Conservation (phyloP, 2,888 invertebrate species). For the Stomorhina lunata region DNA sequence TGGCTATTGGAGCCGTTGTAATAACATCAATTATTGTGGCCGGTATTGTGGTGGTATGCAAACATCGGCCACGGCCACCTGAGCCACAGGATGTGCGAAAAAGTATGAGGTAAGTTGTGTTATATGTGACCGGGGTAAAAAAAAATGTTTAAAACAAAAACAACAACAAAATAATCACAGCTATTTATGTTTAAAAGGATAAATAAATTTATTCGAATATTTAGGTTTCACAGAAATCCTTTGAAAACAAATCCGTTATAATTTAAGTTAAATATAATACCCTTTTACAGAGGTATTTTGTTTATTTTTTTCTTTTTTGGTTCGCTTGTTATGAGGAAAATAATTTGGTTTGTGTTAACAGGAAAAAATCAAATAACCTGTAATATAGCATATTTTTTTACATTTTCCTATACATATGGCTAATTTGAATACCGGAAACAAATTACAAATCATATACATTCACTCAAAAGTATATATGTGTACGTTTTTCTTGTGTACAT, state of each 20-base stretch:
- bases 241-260: conserved; percentile 22
- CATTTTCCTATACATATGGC: neutral
- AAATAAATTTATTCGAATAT: neutral
- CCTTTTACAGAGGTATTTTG: too few relatives aligned
- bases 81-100: conserved; percentile 80
- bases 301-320: neutral
- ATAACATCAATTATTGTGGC: conserved; percentile 81
- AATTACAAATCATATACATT: conserved; percentile 18
- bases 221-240: neutral
- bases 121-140: neutral
- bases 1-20: conserved; percentile 80
- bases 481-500: too few relatives aligned
- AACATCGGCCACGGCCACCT: conserved; percentile 80
- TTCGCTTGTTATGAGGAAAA: neutral
- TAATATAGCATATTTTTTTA: neutral
- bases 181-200: neutral
- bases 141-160: too few relatives aligned
- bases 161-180: too few relatives aligned
- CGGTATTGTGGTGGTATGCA: conserved; percentile 80
- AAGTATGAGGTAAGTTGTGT: conserved; percentile 78
- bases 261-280: conserved; percentile 21
- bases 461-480: too few relatives aligned
- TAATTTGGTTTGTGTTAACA: neutral
- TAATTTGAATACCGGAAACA: conserved; percentile 25
- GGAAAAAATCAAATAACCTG: too few relatives aligned